Conservation (phyloP, 2,797 vertebrate species). For the Trematomus bernacchii region DNA sequence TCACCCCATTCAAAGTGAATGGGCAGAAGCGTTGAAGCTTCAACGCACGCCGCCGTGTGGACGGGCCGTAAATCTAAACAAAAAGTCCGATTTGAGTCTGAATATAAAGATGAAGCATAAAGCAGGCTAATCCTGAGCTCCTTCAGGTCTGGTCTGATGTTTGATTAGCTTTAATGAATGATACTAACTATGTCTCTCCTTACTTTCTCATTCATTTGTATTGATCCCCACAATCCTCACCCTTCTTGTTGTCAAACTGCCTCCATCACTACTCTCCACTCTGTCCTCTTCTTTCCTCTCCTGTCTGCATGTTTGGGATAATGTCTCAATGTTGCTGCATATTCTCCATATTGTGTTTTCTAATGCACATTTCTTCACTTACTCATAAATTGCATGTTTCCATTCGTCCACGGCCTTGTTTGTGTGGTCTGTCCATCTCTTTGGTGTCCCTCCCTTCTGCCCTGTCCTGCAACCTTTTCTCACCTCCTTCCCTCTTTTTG, state of each 20-base stretch:
- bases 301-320: constrained; percentile 10
- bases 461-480: constrained; percentile 31
- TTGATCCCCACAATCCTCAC: constrained; percentile 24
- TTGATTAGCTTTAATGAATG: constrained; percentile 1
- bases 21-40: no score
- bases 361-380: neutral
- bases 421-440: neutral
- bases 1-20: no score
- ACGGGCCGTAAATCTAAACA: no score
- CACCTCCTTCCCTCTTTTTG: constrained; percentile 27
- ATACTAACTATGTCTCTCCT: constrained; percentile 40
- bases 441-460: neutral
- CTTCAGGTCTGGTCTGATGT: neutral
- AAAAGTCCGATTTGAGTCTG: no score
- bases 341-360: neutral
- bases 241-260: neutral
- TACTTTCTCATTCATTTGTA: neutral
- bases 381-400: constrained; percentile 14
- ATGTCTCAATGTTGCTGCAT: neutral
- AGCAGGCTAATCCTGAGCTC: neutral
- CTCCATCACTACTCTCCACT: neutral
- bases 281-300: neutral
- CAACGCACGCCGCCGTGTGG: no score
- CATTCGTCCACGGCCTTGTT: neutral
- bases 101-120: no score